Evolutionary conservation across 2,797 vertebrate genomes (phyloP).

Genomic region (Hybognathus amarus): DNA sequence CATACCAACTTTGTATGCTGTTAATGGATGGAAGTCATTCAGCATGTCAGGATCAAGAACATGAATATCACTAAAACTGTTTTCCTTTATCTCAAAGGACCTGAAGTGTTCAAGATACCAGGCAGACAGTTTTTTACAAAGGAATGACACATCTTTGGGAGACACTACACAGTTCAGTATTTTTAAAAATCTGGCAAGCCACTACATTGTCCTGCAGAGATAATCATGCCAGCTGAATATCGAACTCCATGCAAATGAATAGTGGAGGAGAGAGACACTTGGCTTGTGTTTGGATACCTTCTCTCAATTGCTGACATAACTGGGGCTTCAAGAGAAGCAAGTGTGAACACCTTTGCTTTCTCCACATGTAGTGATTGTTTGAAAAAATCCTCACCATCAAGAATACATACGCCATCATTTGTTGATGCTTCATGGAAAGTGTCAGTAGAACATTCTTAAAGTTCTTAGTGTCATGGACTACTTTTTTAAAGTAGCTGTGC

Average conservation of each 20-base stretch:
- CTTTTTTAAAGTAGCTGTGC: background rate
- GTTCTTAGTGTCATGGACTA: background rate
- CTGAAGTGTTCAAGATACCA: no score
- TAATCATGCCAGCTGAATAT: constrained; percentile 33
- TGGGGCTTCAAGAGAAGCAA: constrained; percentile 9
- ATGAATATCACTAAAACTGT: no score
- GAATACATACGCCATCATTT: background rate
- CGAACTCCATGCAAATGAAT: constrained; percentile 22
- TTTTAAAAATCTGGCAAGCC: no score
- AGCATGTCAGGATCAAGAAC: no score
- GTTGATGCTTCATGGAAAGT: background rate
- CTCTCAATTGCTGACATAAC: background rate
- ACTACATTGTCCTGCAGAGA: constrained; percentile 3
- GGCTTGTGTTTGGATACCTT: constrained; percentile 13
- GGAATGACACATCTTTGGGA: no score
- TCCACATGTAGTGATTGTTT: background rate
- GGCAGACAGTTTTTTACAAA: no score
- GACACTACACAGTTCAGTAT: no score
- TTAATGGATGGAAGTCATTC: no score
- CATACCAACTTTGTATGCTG: no score
- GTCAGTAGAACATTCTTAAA: background rate
- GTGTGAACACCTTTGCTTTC: background rate
- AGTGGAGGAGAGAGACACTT: constrained; percentile 8
- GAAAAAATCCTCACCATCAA: background rate
- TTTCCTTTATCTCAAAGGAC: no score